These are phyloP conservation scores for Tiliacea aurago DNA, from an alignment of 2,888 invertebrate species.

Conservation along the genomic window DNA sequence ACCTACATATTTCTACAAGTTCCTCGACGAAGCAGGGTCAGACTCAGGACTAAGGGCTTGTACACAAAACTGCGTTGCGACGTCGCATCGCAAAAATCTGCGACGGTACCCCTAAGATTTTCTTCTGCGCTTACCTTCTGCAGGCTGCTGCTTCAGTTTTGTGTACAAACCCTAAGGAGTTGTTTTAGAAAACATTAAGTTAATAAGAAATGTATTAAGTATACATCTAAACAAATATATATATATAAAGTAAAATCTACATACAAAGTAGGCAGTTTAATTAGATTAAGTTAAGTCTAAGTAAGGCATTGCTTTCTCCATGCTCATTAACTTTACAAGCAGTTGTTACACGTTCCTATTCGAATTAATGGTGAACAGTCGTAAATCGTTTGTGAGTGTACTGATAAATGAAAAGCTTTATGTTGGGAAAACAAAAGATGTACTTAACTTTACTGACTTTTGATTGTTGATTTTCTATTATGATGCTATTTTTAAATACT, in stretches of 20 bases:
- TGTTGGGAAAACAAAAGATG: conserved; percentile 10
- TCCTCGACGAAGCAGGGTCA: conserved; percentile 4
- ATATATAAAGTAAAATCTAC: conserved; percentile 13
- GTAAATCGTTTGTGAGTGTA: conserved; percentile 20
- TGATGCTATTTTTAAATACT: not conserved
- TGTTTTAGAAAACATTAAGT: conserved; percentile 37
- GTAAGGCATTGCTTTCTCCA: conserved; percentile 65
- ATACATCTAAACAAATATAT: not conserved
- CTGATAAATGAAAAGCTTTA: conserved; percentile 16
- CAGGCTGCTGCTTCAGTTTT: no score
- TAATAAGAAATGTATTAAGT: conserved; percentile 33
- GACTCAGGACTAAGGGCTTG: no score
- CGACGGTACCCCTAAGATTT: no score
- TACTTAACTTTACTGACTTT: not conserved
- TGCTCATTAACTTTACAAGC: conserved; percentile 67
- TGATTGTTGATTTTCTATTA: conserved; percentile 3
- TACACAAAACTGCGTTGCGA: no score
- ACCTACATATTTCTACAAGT: not conserved
- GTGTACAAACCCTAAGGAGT: no score
- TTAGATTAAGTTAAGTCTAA: conserved; percentile 62
- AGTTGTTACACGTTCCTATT: conserved; percentile 55
- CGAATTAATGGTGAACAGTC: conserved; percentile 61
- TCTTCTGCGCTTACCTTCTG: no score
- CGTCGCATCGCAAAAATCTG: no score
- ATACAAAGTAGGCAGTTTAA: conserved; percentile 61